A percentile compares a stretch with the other conserved stretches of the same genome.
phyloP scores from a whole-genome alignment of 2,888 invertebrate genomes.

The Adineta ricciae region DNA sequence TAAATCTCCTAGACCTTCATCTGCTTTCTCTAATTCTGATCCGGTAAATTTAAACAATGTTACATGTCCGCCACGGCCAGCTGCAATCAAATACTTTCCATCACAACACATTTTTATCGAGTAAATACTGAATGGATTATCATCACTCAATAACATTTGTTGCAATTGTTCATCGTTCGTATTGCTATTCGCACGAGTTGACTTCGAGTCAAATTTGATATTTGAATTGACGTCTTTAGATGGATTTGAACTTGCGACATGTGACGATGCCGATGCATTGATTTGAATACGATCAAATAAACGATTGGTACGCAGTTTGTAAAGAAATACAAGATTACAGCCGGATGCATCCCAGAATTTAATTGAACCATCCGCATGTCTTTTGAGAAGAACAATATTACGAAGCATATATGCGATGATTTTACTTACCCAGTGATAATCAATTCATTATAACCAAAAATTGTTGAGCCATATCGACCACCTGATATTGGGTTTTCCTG shows the following conservation, averaged over 20 bases:
- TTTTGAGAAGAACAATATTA: background rate
- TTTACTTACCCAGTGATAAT: slow-evolving; percentile 26
- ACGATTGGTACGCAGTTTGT: slow-evolving; percentile 92
- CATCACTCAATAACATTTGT: background rate
- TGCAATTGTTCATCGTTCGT: background rate
- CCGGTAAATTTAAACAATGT: slow-evolving; percentile 27
- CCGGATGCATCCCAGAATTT: slow-evolving; percentile 32
- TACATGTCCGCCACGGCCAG: slow-evolving; percentile 29
- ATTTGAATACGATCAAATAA: slow-evolving; percentile 63
- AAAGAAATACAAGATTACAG: slow-evolving; percentile 57
- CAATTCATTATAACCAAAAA: slow-evolving; percentile 32
- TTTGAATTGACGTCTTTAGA: background rate
- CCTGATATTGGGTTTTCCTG: slow-evolving; percentile 7
- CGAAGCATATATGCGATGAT: background rate
- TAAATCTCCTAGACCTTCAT: slow-evolving; percentile 30
- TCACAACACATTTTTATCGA: slow-evolving; percentile 23
- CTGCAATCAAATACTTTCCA: slow-evolving; percentile 28
- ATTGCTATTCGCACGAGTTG: slow-evolving; percentile 6
- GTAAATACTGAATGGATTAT: slow-evolving; percentile 31
- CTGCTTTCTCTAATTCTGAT: slow-evolving; percentile 21
- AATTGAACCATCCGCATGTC: slow-evolving; percentile 30
- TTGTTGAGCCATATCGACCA: background rate
- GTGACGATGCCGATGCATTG: background rate
- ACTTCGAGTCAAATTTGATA: background rate
- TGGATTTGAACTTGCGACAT: background rate